Conservation (phyloP, 2,113 vertebrate genomes). For the Nipponia nippon region DNA sequence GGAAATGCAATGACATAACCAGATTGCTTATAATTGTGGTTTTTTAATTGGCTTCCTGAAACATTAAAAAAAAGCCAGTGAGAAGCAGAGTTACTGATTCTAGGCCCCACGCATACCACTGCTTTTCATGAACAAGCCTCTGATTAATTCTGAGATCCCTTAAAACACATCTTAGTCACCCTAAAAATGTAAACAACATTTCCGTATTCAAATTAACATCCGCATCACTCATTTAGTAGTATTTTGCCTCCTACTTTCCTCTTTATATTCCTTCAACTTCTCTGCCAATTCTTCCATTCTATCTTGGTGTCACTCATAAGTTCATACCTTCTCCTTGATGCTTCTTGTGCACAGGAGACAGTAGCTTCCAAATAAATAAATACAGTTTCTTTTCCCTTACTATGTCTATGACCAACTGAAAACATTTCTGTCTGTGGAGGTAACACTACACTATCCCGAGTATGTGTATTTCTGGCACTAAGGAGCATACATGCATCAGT, state of each 20-base stretch:
- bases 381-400: not conserved
- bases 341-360: not conserved
- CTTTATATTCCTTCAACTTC: not conserved
- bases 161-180: not conserved
- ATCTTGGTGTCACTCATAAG: not conserved
- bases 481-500: not conserved
- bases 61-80: not conserved
- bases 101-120: not conserved
- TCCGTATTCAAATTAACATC: not conserved
- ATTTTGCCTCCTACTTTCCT: not conserved
- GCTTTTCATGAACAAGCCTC: slow-evolving; percentile 12
- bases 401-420: not conserved
- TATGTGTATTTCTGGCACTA: not conserved
- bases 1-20: slow-evolving; percentile 51
- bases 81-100: not conserved
- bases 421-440: not conserved
- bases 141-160: slow-evolving; percentile 32
- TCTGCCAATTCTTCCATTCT: not conserved
- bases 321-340: not conserved
- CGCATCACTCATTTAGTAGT: not conserved
- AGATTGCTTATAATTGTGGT: slow-evolving; percentile 31
- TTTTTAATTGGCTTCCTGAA: slow-evolving; percentile 53
- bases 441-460: not conserved
- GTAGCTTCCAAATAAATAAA: not conserved
- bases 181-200: not conserved